phyloP scores from a whole-genome alignment of 2,888 invertebrate species.

The Apantesis nais region DNA sequence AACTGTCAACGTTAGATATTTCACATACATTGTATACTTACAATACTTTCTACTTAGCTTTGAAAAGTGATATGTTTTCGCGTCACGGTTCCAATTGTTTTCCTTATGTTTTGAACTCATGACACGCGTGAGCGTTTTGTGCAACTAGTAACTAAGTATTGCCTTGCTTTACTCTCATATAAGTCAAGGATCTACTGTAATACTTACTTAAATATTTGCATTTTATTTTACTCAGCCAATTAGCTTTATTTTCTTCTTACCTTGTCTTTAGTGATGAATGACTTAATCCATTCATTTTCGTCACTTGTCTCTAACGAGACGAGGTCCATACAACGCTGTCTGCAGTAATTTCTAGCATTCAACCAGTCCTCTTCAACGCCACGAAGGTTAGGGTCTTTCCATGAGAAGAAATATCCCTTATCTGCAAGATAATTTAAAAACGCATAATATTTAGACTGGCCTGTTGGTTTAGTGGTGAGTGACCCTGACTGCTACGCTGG shows the following conservation, averaged over 20 bases:
- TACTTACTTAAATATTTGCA: conserved; percentile 22
- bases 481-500: too few relatives aligned
- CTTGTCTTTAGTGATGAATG: conserved; percentile 90
- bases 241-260: conserved; percentile 75
- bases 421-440: conserved; percentile 64
- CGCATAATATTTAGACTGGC: neutral
- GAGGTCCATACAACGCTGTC: conserved; percentile 95
- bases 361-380: conserved; percentile 94
- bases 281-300: conserved; percentile 95
- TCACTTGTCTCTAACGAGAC: conserved; percentile 93
- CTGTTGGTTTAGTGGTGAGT: too few relatives aligned
- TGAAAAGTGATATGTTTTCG: conserved; percentile 53
- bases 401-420: conserved; percentile 94
- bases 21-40: conserved; percentile 31
- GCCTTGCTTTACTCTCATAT: conserved; percentile 33
- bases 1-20: conserved; percentile 34
- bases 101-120: conserved; percentile 48
- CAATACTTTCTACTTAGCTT: conserved; percentile 52
- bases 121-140: conserved; percentile 55
- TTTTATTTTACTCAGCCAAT: conserved; percentile 18
- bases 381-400: conserved; percentile 91
- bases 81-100: conserved; percentile 55
- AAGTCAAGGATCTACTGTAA: conserved; percentile 53
- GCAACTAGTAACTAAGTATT: conserved; percentile 45
- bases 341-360: conserved; percentile 93